phyloP scores from a whole-genome alignment of 2,888 invertebrate species.

The Stegana nigrithorax region DNA sequence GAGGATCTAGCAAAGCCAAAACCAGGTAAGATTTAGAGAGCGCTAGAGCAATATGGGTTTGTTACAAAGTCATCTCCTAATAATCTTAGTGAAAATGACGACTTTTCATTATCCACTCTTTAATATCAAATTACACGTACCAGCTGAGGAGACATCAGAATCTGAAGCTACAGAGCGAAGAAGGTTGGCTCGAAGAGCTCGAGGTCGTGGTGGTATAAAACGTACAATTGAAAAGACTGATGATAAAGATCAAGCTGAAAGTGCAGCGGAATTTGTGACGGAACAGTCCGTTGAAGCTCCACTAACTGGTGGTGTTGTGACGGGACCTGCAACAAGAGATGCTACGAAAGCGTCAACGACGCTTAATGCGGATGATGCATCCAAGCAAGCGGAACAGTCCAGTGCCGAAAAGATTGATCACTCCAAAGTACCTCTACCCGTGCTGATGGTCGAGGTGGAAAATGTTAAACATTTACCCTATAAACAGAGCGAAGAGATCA shows the following conservation, averaged over 20 bases:
- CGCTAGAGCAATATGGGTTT: slow-evolving; percentile 21
- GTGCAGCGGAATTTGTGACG: slow-evolving; percentile 26
- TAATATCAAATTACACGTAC: slow-evolving; percentile 84
- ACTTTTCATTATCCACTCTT: slow-evolving; percentile 86
- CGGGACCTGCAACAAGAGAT: neutral
- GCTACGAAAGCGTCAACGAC: slow-evolving; percentile 3
- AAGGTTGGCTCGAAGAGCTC: slow-evolving; percentile 61
- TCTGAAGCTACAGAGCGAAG: slow-evolving; percentile 68
- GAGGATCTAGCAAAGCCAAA: slow-evolving; percentile 75
- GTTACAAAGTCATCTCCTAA: slow-evolving; percentile 36
- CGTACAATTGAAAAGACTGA: slow-evolving; percentile 11
- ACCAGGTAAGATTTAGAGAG: slow-evolving; percentile 43
- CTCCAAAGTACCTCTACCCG: slow-evolving; percentile 66
- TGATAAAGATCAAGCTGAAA: neutral
- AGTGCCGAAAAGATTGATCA: neutral
- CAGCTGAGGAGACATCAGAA: slow-evolving; percentile 77
- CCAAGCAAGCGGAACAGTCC: slow-evolving; percentile 8
- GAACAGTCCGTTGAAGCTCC: slow-evolving; percentile 35
- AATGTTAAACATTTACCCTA: slow-evolving; percentile 91
- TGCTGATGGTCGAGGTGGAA: slow-evolving; percentile 94
- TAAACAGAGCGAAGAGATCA: slow-evolving; percentile 92
- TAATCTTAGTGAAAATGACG: slow-evolving; percentile 71
- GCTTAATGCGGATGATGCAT: neutral
- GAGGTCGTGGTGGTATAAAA: slow-evolving; percentile 69
- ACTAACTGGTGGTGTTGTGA: slow-evolving; percentile 26